phyloP scores from a whole-genome alignment of 2,888 invertebrate genomes.

The Parasteatoda lunata region DNA sequence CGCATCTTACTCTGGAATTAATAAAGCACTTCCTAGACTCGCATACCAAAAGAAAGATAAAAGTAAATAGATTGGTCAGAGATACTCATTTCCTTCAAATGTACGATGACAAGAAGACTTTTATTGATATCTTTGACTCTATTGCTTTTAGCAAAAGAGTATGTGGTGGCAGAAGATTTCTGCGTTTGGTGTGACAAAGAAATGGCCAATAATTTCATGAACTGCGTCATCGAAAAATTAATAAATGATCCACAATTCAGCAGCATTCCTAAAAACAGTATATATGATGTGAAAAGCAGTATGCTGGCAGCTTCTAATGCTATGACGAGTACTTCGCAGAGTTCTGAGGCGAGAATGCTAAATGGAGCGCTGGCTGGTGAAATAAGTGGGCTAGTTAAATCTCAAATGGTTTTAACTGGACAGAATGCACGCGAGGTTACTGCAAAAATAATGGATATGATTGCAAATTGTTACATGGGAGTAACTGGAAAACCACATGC shows the following conservation, averaged over 20 bases:
- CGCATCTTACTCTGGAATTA: background rate
- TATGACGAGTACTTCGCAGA: conserved; percentile 12
- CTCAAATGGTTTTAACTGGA: background rate
- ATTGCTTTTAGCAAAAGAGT: background rate
- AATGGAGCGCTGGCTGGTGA: conserved; percentile 31
- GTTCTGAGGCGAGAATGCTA: conserved; percentile 11
- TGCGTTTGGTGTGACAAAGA: conserved; percentile 35
- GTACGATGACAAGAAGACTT: conserved; percentile 1
- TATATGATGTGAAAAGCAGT: conserved; percentile 29
- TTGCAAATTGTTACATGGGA: conserved; percentile 1
- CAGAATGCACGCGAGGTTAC: background rate
- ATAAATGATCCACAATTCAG: background rate
- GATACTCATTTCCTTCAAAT: background rate
- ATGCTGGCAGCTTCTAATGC: conserved; percentile 16
- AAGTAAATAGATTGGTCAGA: no score
- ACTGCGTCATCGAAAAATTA: conserved; percentile 5
- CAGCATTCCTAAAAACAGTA: background rate
- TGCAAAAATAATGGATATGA: background rate
- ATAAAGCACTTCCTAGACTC: background rate
- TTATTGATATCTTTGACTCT: background rate
- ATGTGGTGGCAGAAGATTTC: background rate
- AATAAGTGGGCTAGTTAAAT: conserved; percentile 8
- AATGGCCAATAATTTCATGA: background rate
- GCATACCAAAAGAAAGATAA: no score
- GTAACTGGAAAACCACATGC: conserved; percentile 1